A percentile compares a stretch with the other conserved stretches of the same genome.
phyloP scores from a whole-genome alignment of 2,113 vertebrate genomes.

The Tragulus kanchil region DNA sequence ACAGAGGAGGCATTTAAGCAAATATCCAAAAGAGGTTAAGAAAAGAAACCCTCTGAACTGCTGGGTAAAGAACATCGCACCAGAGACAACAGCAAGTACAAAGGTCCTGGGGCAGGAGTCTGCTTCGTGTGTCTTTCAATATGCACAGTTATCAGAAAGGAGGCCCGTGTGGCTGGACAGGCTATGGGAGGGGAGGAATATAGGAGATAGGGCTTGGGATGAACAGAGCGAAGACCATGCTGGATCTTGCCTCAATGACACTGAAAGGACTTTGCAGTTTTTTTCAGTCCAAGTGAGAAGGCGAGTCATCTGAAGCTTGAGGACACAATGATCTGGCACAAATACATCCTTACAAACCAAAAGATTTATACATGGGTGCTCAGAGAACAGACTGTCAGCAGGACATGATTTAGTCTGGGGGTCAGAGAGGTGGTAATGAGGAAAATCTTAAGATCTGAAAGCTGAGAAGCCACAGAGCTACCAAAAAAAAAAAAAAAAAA shows the following conservation, averaged over 20 bases:
- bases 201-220: rapidly evolving
- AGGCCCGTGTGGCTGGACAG: background rate
- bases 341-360: background rate
- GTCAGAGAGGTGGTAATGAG: background rate
- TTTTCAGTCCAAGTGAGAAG: background rate
- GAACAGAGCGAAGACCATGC: background rate
- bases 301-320: background rate
- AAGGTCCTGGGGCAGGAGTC: background rate
- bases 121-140: background rate
- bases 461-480: background rate
- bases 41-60: background rate
- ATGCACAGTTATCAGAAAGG: background rate
- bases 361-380: background rate
- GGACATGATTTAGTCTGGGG: background rate
- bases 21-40: background rate
- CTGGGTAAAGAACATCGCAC: background rate
- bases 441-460: background rate
- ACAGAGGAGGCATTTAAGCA: background rate
- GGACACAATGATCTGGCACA: background rate
- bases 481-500: background rate
- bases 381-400: background rate
- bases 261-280: background rate
- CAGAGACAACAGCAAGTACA: background rate
- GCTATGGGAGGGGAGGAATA: background rate
- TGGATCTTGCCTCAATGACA: background rate